Base-by-base conservation (phyloP, 2,797 vertebrate genomes). In the Anas bahamensis region DNA sequence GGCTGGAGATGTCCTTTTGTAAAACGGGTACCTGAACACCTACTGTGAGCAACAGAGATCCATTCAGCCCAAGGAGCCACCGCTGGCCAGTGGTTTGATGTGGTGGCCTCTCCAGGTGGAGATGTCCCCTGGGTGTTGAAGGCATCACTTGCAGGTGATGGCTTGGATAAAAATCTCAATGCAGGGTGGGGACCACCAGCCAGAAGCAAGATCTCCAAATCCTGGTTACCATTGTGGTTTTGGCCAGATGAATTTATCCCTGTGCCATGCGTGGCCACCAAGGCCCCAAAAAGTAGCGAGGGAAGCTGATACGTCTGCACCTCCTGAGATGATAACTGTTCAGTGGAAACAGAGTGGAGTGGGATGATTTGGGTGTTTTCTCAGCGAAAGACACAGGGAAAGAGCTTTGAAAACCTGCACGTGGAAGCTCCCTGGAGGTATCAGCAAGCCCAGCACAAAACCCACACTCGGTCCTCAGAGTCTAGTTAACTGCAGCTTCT, bases 311-410 rank as follows among this genome's bases (percentile, higher is more conserved):
- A 66, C 15, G 31, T 48, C n/a, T 64, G 23, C 46, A 35, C 55
- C 61, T 74, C n/a, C 23, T 53, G 29, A 11, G 35, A 28, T 22
- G 18, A 16, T 29, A 52, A 31, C 26, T 59, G 29, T 46, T 86
- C 33, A 35, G 17, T 50, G 56, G 42, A 37, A 70, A 55, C 15
- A 48, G 28, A 35, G n/a, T 7, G 26, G 26, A 37, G 14, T 13
- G 29, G 46, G 39, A 35, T 5, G 10, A 69, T 19, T 1, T 0
- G 0, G 5, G 21, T 59, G 18, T 59, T 57, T 79, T 56, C 11
- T 35, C 72, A 90, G 23, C 13, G 37, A 74, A 76, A 76, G 31
- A 55, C 79, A 42, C 6, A 7, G 10, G 3, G 22, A 59, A 37
- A 5, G 50, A 13, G 18, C 7, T 86, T 46, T 46, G 71, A 66